Conservation (phyloP, 2,888 invertebrate genomes). For the Ornithoptera alexandrae region DNA sequence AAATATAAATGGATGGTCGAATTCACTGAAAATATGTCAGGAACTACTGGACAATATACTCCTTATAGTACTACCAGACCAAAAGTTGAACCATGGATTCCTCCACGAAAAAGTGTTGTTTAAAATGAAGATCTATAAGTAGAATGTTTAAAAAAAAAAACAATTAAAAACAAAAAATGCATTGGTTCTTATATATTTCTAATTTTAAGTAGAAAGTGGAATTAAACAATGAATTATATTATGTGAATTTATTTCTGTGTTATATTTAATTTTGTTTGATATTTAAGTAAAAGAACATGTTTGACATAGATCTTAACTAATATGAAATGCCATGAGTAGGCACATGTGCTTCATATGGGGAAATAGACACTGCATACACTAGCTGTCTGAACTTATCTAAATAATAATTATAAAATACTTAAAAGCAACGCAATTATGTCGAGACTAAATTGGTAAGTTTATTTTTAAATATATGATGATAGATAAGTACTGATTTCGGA, state of each 20-base stretch:
- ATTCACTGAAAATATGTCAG: conserved; percentile 91
- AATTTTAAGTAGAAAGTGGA: conserved; percentile 65
- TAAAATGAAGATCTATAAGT: conserved; percentile 29
- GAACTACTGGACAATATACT: conserved; percentile 89
- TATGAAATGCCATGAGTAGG: too few relatives aligned
- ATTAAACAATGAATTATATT: conserved; percentile 41
- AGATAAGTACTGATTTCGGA: too few relatives aligned
- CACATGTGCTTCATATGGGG: too few relatives aligned
- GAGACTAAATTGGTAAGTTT: too few relatives aligned
- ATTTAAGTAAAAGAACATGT: too few relatives aligned
- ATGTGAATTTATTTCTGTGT: neutral
- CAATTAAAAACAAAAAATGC: neutral
- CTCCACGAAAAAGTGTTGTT: conserved; percentile 48
- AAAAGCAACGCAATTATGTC: too few relatives aligned
- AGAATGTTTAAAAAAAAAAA: neutral
- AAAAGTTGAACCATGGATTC: conserved; percentile 93
- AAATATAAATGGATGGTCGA: conserved; percentile 93
- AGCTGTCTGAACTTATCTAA: too few relatives aligned
- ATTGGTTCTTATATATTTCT: conserved; percentile 31
- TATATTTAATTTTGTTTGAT: neutral
- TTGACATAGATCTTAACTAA: too few relatives aligned
- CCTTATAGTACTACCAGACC: conserved; percentile 94
- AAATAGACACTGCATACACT: too few relatives aligned
- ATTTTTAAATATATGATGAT: too few relatives aligned
- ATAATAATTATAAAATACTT: too few relatives aligned